Conservation (phyloP, 2,113 vertebrate species). For the Hoplias malabaricus region DNA sequence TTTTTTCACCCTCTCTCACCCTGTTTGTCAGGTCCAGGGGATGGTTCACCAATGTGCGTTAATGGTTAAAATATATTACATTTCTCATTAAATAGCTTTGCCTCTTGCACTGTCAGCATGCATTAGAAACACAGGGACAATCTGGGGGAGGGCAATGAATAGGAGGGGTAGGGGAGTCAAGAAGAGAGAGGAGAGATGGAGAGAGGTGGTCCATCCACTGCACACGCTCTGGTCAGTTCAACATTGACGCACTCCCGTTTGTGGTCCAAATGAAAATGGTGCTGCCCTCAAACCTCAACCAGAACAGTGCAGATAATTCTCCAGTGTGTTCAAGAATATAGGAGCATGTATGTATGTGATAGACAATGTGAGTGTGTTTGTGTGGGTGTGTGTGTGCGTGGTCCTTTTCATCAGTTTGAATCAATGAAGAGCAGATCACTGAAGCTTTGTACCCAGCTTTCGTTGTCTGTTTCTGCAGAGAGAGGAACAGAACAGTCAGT, state of each 20-base stretch:
- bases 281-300: slow-evolving; percentile 73
- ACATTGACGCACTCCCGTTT: slow-evolving; percentile 63
- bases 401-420: slow-evolving; percentile 61
- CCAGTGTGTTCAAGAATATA: slow-evolving; percentile 65
- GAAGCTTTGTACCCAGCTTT: slow-evolving; percentile 96
- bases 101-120: slow-evolving; percentile 81
- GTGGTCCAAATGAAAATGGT: slow-evolving; percentile 81
- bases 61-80: slow-evolving; percentile 73
- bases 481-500: not conserved
- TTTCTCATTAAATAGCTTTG: slow-evolving; percentile 78
- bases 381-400: slow-evolving; percentile 41
- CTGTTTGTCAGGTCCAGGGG: not conserved
- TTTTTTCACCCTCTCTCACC: slow-evolving; percentile 21
- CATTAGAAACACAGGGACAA: slow-evolving; percentile 80
- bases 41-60: slow-evolving; percentile 58
- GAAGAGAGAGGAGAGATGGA: not conserved
- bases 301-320: slow-evolving; percentile 76
- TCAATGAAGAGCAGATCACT: slow-evolving; percentile 78
- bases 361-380: slow-evolving; percentile 47
- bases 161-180: slow-evolving; percentile 71
- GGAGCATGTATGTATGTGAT: slow-evolving; percentile 63
- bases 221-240: not conserved
- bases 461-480: slow-evolving; percentile 94
- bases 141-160: slow-evolving; percentile 73
- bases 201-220: not conserved